phyloP scores from a whole-genome alignment of 2,888 invertebrate genomes.

The Troides oblongomaculatus region DNA sequence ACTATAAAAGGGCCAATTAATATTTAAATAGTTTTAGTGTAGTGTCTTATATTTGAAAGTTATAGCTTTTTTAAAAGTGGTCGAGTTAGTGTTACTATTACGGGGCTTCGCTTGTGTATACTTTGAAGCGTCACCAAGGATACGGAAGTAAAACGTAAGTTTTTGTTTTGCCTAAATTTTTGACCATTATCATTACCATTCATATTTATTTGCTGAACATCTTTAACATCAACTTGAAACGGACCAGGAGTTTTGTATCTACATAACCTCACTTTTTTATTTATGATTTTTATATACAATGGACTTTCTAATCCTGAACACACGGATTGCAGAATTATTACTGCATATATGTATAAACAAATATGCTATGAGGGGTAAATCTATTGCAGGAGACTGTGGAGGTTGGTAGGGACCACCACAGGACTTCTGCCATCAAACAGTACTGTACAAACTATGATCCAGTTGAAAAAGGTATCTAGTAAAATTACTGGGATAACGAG shows the following conservation, averaged over 20 bases:
- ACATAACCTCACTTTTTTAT: not conserved
- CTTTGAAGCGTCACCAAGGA: not conserved
- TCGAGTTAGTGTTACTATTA: conserved; percentile 2
- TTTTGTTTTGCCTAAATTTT: not conserved
- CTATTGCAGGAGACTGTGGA: no score
- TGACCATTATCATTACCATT: not conserved
- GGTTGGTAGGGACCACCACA: no score
- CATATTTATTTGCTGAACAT: not conserved
- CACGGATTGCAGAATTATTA: no score
- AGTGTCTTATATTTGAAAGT: conserved; percentile 49
- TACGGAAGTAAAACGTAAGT: not conserved
- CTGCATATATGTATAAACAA: no score
- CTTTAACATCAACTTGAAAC: not conserved
- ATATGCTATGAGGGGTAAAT: no score
- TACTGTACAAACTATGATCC: no score
- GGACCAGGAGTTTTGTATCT: conserved; percentile 2
- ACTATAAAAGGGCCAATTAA: conserved; percentile 64
- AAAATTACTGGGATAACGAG: no score
- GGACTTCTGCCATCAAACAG: no score
- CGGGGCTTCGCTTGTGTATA: conserved; percentile 23
- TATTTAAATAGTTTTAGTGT: conserved; percentile 51
- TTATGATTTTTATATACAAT: no score
- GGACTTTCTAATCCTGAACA: no score
- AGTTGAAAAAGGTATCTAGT: no score
- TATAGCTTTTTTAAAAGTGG: conserved; percentile 67